A percentile compares a stretch with the other conserved stretches of the same genome.
Evolutionary conservation across 2,797 vertebrate species (phyloP).

Genomic region (Falco berigora): DNA sequence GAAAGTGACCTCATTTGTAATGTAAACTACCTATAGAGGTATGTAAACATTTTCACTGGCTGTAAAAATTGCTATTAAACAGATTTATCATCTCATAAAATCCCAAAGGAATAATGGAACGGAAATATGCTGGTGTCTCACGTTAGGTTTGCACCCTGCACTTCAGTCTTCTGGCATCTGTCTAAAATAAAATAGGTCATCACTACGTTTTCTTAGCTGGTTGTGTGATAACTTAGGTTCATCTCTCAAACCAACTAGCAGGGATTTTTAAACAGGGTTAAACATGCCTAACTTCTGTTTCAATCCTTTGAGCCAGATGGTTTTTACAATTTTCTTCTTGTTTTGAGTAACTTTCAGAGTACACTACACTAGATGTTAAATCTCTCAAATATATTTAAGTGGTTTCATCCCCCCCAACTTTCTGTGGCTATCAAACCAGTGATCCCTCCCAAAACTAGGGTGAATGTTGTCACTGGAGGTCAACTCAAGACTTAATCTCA

Average conservation of each 20-base stretch:
- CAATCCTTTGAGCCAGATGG: not conserved
- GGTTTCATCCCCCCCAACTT: not conserved
- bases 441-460: not conserved
- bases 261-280: not conserved
- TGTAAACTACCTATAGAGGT: not conserved
- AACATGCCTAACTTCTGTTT: not conserved
- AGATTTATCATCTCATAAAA: not conserved
- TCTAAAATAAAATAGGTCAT: not conserved
- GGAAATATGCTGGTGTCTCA: not conserved
- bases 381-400: not conserved
- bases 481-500: not conserved
- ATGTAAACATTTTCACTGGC: not conserved
- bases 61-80: not conserved
- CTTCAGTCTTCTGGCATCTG: accelerated
- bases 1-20: not conserved
- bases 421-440: not conserved
- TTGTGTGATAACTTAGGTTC: not conserved
- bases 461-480: not conserved
- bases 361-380: not conserved
- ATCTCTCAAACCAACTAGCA: not conserved
- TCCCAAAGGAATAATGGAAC: not conserved
- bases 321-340: not conserved
- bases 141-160: not conserved
- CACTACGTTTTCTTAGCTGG: not conserved
- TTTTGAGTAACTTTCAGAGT: not conserved